Base-by-base conservation (phyloP, 2,888 invertebrate species). In the Pristionchus exspectatus region DNA sequence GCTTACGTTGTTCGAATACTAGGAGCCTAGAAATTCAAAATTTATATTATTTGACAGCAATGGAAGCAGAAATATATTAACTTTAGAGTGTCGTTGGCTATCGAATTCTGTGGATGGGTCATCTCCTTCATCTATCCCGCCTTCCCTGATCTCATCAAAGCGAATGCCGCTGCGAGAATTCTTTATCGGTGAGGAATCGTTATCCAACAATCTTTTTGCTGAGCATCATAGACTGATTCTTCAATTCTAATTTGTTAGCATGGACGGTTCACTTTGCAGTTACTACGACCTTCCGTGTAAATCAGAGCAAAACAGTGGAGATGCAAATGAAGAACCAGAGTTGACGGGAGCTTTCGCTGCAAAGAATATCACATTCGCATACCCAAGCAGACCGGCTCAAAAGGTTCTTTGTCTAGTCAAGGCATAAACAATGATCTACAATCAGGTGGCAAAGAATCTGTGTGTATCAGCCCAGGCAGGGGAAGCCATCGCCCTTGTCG, bases 311-410 rank as follows among this genome's bases (percentile, higher is more conserved):
- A 33, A 18, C 33, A 72, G 33, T 27, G 14, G 74, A 21, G 50
- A n/a, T 21, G 84, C 44, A 3, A 18, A 30, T n/a, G 87, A 87
- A 14, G 33, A 63, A 44, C 66, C 87, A 14, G 44, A 54, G 21
- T 66, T 88, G 16, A 74, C 56, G 4, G 87, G 87, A 59, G 10
- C 87, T 21, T 72, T 88, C 72, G 30, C 30, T 54, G 74, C 63
- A 10, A 88, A 54, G 30, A 88, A 96, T 38, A 96, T 97, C 0
- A 97, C 95, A 96, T 98, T 98, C 96, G 96, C 97, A 77, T 98
- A 98, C 95, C 98, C 98, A 2, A 97, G 97, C 0, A 96, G 98
- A 33, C 96, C 96, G 56, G 97, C 97, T 91, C 96, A 96, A 88
- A 96, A 96, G 90, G 97, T 98, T 38, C 63, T 9, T 38, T 85